These are phyloP conservation scores for Rhodophaea formosa DNA, from an alignment of 2,888 invertebrate species.

Conservation along the genomic window DNA sequence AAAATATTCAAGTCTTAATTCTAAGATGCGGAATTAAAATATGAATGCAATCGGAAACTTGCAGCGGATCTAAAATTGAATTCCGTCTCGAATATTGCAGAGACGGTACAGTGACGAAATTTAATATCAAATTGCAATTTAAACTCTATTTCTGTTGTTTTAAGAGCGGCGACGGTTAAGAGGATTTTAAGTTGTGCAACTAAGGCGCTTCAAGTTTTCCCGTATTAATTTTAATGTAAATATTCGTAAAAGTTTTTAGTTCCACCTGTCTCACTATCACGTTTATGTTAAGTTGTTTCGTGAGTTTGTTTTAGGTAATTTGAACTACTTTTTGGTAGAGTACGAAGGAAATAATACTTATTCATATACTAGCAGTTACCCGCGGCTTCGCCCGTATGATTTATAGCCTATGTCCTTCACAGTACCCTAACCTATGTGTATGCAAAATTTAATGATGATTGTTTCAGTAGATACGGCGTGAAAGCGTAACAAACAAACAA, in stretches of 20 bases:
- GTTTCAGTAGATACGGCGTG: too few species aligned
- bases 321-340: neutral
- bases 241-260: constrained; percentile 9
- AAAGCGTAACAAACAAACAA: too few species aligned
- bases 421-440: too few species aligned
- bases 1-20: constrained; percentile 4
- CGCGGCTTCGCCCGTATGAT: too few species aligned
- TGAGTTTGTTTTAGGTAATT: too few species aligned
- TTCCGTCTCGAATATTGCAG: constrained; percentile 6
- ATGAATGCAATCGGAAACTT: constrained; percentile 9
- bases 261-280: neutral
- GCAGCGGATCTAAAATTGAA: constrained; percentile 10
- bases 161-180: constrained; percentile 6
- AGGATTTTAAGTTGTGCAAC: constrained; percentile 12
- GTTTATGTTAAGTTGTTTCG: neutral
- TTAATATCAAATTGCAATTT: constrained; percentile 17
- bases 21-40: constrained; percentile 5
- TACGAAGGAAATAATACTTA: too few species aligned
- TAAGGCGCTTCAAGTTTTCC: constrained; percentile 12
- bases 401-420: too few species aligned
- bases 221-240: constrained; percentile 7
- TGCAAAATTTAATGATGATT: too few species aligned
- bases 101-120: constrained; percentile 13
- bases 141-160: constrained; percentile 17
- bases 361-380: too few species aligned